Percentiles rank a stretch among this genome's conserved stretches.
Conservation (phyloP, 2,888 invertebrate species). For the Clanis bilineata region DNA sequence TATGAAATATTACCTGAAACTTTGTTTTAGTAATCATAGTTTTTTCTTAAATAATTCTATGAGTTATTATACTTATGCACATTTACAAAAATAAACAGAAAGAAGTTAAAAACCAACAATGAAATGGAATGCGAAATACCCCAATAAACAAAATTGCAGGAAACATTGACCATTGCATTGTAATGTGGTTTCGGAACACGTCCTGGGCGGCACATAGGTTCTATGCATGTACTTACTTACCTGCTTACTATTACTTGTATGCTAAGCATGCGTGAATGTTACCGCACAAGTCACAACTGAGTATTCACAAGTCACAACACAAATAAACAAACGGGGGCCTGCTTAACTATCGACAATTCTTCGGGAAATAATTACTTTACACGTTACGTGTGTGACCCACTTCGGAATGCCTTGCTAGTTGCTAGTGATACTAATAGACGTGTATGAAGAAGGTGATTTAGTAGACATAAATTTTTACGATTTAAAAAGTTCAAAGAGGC, state of each 20-base stretch:
- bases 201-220: constrained; percentile 25
- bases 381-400: constrained; percentile 41
- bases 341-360: constrained; percentile 16
- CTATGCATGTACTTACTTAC: too few relatives aligned
- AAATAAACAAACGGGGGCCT: constrained; percentile 32
- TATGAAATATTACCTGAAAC: background rate
- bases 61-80: too few relatives aligned
- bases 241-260: constrained; percentile 27
- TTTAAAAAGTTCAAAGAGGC: background rate
- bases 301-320: too few relatives aligned
- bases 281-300: too few relatives aligned
- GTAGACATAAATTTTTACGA: background rate
- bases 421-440: background rate
- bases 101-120: too few relatives aligned
- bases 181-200: constrained; percentile 37
- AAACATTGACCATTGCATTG: too few relatives aligned
- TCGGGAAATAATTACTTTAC: constrained; percentile 42
- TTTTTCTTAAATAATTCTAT: too few relatives aligned
- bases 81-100: too few relatives aligned
- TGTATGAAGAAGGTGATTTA: background rate
- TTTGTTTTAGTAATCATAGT: too few relatives aligned
- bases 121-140: too few relatives aligned
- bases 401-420: constrained; percentile 19
- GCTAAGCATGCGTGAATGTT: constrained; percentile 37
- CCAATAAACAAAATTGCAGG: too few relatives aligned